A percentile compares a stretch with the other conserved stretches of the same genome.
These are phyloP conservation scores for Cancer borealis DNA, from an alignment of 2,888 invertebrate genomes.

Conservation along the genomic window DNA sequence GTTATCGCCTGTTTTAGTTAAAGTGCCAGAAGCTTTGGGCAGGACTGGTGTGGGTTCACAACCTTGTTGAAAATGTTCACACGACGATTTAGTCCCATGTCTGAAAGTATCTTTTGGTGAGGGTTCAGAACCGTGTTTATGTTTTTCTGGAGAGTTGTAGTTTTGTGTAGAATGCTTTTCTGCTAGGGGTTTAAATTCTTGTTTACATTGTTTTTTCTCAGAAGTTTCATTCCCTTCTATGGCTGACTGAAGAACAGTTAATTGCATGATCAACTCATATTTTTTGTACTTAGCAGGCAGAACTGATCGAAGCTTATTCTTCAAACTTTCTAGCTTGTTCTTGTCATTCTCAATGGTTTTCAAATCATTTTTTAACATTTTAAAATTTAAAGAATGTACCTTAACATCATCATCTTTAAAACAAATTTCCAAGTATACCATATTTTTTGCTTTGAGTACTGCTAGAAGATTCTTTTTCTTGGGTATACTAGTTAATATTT, in stretches of 20 bases:
- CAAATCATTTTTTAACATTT: neutral
- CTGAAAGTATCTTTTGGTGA: neutral
- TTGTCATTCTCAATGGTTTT: neutral
- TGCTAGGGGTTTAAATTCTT: neutral
- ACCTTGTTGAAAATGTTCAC: no score
- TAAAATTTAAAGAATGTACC: neutral
- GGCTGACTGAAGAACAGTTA: neutral
- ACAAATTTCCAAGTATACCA: neutral
- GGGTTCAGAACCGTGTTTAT: neutral
- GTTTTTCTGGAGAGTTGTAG: neutral
- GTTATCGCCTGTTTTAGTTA: neutral
- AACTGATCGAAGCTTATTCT: neutral
- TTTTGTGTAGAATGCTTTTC: neutral
- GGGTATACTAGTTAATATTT: neutral
- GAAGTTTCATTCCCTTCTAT: neutral
- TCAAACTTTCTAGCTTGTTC: neutral
- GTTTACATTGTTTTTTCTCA: neutral
- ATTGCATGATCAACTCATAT: neutral
- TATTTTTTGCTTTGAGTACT: neutral
- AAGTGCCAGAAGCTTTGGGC: neutral
- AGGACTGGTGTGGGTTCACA: no score
- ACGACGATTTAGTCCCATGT: no score
- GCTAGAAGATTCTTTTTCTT: neutral
- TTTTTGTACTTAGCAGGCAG: neutral
- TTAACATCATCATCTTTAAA: neutral